Percentiles rank a stretch among this genome's conserved stretches.
These are phyloP conservation scores for Saguinus imperator DNA, from an alignment of 2,113 vertebrate species.

Conservation along the genomic window DNA sequence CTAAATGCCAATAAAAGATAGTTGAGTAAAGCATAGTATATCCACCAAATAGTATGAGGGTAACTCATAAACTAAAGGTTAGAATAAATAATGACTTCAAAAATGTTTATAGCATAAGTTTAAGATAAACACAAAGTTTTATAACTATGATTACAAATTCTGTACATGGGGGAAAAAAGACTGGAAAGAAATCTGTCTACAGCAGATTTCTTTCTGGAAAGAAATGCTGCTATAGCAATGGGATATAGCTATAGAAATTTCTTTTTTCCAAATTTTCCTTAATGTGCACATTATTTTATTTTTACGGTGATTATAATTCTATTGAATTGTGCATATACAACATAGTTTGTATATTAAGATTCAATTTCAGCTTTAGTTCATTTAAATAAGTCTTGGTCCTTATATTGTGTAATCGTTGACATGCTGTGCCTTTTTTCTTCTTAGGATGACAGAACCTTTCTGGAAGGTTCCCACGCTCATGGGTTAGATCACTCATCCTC, in stretches of 20 bases:
- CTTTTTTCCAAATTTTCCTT: neutral
- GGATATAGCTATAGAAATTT: neutral
- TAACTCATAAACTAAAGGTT: neutral
- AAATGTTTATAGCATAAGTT: conserved; percentile 37
- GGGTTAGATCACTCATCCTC: conserved; percentile 83
- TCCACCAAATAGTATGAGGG: neutral
- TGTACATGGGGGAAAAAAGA: neutral
- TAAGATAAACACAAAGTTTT: conserved; percentile 34
- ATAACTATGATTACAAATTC: neutral
- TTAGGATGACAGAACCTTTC: conserved; percentile 87
- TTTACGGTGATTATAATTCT: neutral
- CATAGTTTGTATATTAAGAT: neutral
- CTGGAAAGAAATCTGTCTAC: conserved; percentile 14
- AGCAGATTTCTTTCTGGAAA: neutral
- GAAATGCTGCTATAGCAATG: neutral
- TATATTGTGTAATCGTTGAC: neutral
- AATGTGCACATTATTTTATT: neutral
- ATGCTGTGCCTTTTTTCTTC: conserved; percentile 7
- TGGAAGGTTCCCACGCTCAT: conserved; percentile 80
- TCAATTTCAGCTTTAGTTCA: conserved; percentile 40
- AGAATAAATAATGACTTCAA: conserved; percentile 12
- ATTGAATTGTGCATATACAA: neutral
- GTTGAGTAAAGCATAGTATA: neutral
- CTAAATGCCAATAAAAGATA: neutral
- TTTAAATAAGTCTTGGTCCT: neutral